Base-by-base conservation (phyloP, 2,888 invertebrate genomes). In the Drosophila kuntzei region DNA sequence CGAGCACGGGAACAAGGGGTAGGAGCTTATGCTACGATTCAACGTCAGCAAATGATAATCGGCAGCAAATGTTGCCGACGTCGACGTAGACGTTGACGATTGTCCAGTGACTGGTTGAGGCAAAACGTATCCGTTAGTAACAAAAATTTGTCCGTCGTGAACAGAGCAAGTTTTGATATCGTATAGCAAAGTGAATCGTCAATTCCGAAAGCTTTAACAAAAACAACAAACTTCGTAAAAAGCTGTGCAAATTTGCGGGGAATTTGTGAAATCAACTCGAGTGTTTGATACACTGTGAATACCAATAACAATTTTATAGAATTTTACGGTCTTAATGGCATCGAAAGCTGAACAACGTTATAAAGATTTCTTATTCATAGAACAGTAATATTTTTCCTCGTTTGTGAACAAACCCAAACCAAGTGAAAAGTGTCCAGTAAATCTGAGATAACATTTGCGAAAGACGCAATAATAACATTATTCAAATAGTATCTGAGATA, bases 291-390 rank as follows among this genome's bases (percentile, higher is more conserved):
- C 57, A 51, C 57, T n/a, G 37, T 57, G 47, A 27, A 60, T 12
- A 47, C 18, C 46, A 47, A 57, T 44, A 25, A 46, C 9, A 34
- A 46, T 37, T 64, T 51, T 20, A 22, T 36, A 25, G 12, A 11
- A 43, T 20, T 46, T 7, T 62, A 41, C 61, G 53, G 46, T 71
- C 68, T 89, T 84, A 87, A 90, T 90, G 90, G 90, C 91, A 90
- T 83, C 89, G 59, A 69, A 53, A 59, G 78, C 80, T 83, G 77
- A 82, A 87, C 82, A 76, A 68, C 80, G 83, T 60, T 89, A 87
- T 63, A 91, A 87, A 80, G 90, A 91, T 86, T 81, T 87, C 79
- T 76, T 87, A 74, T 90, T 87, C 60, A 87, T 88, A 91, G 80
- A 78, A 79, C 78, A 80, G 44, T 90, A 80, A 87, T 69, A 69